Evolutionary conservation across 2,113 vertebrate genomes (phyloP).

Genomic region (Oreochromis aureus): DNA sequence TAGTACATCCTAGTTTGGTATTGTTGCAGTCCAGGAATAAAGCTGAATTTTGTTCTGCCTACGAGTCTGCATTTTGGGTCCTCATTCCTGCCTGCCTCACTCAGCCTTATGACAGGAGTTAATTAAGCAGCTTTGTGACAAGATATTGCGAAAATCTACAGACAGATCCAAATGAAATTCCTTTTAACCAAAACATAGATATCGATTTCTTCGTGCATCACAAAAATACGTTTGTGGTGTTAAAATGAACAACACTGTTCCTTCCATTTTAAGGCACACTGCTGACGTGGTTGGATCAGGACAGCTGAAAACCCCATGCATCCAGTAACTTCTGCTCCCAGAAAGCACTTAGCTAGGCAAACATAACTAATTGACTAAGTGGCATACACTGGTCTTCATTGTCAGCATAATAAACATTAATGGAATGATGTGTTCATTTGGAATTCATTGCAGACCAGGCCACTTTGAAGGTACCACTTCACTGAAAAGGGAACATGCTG

Average conservation of each 20-base stretch:
- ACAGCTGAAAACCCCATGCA: background rate
- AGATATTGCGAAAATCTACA: background rate
- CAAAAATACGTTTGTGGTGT: background rate
- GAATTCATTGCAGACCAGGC: background rate
- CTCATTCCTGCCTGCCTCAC: background rate
- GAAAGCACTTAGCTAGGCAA: background rate
- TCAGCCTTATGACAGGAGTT: background rate
- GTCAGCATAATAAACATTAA: constrained; percentile 1
- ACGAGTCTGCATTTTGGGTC: background rate
- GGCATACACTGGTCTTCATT: background rate
- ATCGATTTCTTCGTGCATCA: background rate
- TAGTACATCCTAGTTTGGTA: background rate
- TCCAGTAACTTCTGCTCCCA: background rate
- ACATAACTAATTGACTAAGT: background rate
- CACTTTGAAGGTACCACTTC: background rate
- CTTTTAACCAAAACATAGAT: background rate
- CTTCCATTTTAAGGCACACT: background rate
- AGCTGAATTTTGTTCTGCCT: background rate
- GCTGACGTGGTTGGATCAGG: background rate
- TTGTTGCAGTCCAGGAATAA: background rate
- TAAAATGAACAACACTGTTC: background rate
- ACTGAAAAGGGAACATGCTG: background rate
- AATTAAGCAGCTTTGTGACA: background rate
- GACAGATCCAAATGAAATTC: background rate
- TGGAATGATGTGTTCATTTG: background rate